Conservation (phyloP, 2,888 invertebrate genomes). For the Elgonia sp. region DNA sequence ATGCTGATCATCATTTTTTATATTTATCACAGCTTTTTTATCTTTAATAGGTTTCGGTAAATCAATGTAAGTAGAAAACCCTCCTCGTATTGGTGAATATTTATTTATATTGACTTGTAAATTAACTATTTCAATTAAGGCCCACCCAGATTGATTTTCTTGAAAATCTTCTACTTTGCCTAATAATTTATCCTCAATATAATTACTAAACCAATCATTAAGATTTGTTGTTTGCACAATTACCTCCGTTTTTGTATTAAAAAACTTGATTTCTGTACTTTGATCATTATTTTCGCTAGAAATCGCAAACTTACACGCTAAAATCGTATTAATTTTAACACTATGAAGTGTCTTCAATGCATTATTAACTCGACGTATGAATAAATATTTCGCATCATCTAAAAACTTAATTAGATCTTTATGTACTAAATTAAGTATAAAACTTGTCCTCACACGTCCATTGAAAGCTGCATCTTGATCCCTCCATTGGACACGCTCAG, state of each 20-base stretch:
- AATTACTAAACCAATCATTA: not conserved
- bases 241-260: not conserved
- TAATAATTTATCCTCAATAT: not conserved
- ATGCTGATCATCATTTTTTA: no score
- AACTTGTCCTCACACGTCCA: not conserved
- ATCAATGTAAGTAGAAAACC: not conserved
- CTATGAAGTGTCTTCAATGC: not conserved
- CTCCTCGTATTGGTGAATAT: conserved; percentile 1
- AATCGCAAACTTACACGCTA: not conserved
- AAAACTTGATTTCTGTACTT: not conserved
- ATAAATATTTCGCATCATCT: not conserved
- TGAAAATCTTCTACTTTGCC: not conserved
- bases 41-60: no score
- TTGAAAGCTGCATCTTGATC: conserved; percentile 17
- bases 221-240: not conserved
- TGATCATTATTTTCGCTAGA: not conserved
- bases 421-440: conserved; percentile 11
- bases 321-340: not conserved
- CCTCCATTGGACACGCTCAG: conserved; percentile 1
- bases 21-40: no score
- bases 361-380: not conserved
- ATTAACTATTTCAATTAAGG: not conserved
- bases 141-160: not conserved
- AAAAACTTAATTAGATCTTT: not conserved
- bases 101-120: conserved; percentile 17